Evolutionary conservation across 2,888 invertebrate genomes (phyloP), one percentile per base, ranked within the genome.

Genomic region (Oxystoma pomonae): DNA sequence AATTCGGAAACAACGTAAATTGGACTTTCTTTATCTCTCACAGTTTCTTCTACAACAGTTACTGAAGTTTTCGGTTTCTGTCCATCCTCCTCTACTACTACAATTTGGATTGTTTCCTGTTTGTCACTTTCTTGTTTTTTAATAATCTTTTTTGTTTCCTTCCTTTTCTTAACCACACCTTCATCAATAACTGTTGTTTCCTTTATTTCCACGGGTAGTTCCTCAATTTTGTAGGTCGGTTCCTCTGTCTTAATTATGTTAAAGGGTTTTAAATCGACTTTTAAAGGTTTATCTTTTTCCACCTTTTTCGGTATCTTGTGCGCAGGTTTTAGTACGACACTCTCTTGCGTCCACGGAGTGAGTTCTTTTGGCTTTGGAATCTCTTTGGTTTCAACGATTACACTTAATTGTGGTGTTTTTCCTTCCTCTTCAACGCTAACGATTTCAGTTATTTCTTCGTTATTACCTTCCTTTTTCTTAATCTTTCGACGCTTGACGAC

Each of bases 391-490:
- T 70, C 65, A 59, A 73, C 70, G 18, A 68, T 70, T 20, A 75
- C 72, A 57, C 72, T 75, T n/a, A 74, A 72, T 62, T 72, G 67
- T 1, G 76, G 76, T 60, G 68, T 58, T 62, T 73, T 73, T 51
- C 72, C 73, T 60, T 76, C 76, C 65, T 77, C 73, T 67, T 75
- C 78, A 50, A 81, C 74, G 12, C 81, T 82, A 55, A 77, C 74
- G 65, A 80, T 81, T 75, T 82, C 79, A 49, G 80, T 78, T 0
- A 73, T 72, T 71, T 80, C 75, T 60, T 80, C 67, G 60, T 76
- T 76, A 20, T 72, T 74, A 1, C 77, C 80, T 19, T 74, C 74
- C n/a, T 77, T 79, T 60, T 80, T 81, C 62, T 80, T 81, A 1
- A 81, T 76, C 58, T 80, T 80, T 2, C 80, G 77, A 64, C 79